Evolutionary conservation across 2,888 invertebrate species (phyloP), one percentile per base, ranked within the genome.

Genomic region (Lasioglossum leucozonium): DNA sequence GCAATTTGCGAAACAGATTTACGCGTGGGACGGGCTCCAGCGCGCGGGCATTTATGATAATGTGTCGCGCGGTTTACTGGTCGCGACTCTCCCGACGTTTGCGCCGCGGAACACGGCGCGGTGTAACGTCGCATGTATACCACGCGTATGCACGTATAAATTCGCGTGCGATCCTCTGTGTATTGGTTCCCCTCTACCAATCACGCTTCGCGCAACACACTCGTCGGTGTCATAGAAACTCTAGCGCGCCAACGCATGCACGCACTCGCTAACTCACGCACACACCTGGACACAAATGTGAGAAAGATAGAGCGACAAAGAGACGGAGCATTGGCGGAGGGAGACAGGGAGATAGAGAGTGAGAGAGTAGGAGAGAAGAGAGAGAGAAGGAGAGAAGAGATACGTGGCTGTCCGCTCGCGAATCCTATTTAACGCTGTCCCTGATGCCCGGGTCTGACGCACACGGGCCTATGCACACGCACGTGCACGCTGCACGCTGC

Each of bases 1-100:
- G 91, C 92, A 92, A 94, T 94, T 94, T 93, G 93, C 94, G 93
- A 94, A 94, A 94, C 93, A 93, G 94, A 94, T 95, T 95, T 94
- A 93, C 93, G 93, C 93, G 95, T 94, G 94, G 94, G 95, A 93
- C 92, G 94, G 91, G 85, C 88, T 78, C 83, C 78, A 93, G 51
- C 51, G 92, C 93, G 92, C 91, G 91, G 89, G 92, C 94, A 93
- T 94, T 94, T 94, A 94, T 94, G 94, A 94, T 94, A 94, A 94
- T 94, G 93, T 93, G 92, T 93, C 88, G 93, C 90, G 90, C 89
- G 91, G 92, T 93, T 93, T 92, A 92, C 90, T 91, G 90, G 85
- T 90, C 87, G 90, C 90, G 90, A 86, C 77, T 89, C 85, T 81
- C 77, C 77, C 76, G 67, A 37, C 65, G 62, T 44, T 62, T 81